Evolutionary conservation across 2,797 vertebrate genomes (phyloP).

Genomic region (Pangasius sanitwongsei): DNA sequence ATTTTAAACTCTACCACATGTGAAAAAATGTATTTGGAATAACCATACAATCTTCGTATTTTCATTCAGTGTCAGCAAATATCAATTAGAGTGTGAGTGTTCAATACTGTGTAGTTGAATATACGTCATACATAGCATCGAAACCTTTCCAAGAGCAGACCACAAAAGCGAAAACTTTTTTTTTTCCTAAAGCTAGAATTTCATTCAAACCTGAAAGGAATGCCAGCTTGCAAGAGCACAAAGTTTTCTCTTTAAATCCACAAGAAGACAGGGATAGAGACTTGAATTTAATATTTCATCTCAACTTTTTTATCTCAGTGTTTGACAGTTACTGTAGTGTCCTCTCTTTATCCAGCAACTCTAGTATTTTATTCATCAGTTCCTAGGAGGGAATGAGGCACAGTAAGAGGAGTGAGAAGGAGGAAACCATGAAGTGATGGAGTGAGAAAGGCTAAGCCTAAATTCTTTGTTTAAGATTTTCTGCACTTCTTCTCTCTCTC

Average conservation of each 20-base stretch:
- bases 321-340: conserved; percentile 79
- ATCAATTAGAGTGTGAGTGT: neutral
- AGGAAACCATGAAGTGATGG: conserved; percentile 52
- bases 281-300: conserved; percentile 62
- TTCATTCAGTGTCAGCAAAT: neutral
- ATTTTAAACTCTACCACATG: conserved; percentile 22
- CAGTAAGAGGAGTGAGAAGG: conserved; percentile 41
- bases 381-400: conserved; percentile 59
- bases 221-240: conserved; percentile 36
- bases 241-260: conserved; percentile 54
- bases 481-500: conserved; percentile 56
- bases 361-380: conserved; percentile 71
- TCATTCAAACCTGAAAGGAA: conserved; percentile 31
- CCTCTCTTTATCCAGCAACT: conserved; percentile 60
- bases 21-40: neutral
- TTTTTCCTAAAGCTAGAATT: conserved; percentile 11
- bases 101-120: neutral
- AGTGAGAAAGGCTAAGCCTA: conserved; percentile 58
- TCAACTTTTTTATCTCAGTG: conserved; percentile 67
- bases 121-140: neutral
- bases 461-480: conserved; percentile 76
- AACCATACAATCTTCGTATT: neutral
- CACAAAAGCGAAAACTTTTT: conserved; percentile 11
- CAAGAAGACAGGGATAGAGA: conserved; percentile 60
- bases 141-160: conserved; percentile 6